Evolutionary conservation across 2,797 vertebrate genomes (phyloP).

Genomic region (Gallinago solitaria): DNA sequence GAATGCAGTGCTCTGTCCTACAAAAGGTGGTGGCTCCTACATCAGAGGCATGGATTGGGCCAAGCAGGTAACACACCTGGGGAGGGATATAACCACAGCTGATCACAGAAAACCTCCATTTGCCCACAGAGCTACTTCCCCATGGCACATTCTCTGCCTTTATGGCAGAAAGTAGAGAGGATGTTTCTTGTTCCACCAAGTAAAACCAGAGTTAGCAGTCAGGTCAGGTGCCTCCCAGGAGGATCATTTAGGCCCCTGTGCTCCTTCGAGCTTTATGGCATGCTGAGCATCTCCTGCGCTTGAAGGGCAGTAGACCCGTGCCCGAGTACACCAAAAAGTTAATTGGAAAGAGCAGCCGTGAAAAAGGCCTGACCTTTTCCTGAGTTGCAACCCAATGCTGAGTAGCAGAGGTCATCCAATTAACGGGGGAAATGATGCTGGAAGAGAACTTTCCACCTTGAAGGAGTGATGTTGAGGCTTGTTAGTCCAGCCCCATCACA

Average conservation of each 20-base stretch:
- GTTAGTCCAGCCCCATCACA: rapidly evolving
- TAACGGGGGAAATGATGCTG: neutral
- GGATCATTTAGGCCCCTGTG: neutral
- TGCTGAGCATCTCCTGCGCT: neutral
- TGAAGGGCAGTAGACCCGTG: constrained; percentile 26
- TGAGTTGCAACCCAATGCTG: neutral
- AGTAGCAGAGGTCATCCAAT: constrained; percentile 42
- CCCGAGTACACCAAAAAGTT: constrained; percentile 35
- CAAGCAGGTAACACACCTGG: neutral
- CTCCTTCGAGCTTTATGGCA: neutral
- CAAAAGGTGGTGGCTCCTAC: neutral
- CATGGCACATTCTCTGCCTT: neutral
- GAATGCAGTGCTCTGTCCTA: neutral
- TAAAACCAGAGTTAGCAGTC: constrained; percentile 26
- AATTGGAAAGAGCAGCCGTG: constrained; percentile 32
- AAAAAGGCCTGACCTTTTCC: constrained; percentile 52
- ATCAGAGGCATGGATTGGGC: neutral
- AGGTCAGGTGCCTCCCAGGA: neutral
- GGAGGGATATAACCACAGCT: neutral
- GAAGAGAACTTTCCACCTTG: neutral
- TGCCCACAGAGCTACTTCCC: neutral
- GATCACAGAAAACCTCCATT: neutral
- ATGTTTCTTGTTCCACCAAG: neutral
- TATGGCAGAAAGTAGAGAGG: neutral
- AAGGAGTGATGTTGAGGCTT: neutral